These are phyloP conservation scores for Thamnaconus septentrionalis DNA, from an alignment of 2,113 vertebrate genomes.

Conservation along the genomic window DNA sequence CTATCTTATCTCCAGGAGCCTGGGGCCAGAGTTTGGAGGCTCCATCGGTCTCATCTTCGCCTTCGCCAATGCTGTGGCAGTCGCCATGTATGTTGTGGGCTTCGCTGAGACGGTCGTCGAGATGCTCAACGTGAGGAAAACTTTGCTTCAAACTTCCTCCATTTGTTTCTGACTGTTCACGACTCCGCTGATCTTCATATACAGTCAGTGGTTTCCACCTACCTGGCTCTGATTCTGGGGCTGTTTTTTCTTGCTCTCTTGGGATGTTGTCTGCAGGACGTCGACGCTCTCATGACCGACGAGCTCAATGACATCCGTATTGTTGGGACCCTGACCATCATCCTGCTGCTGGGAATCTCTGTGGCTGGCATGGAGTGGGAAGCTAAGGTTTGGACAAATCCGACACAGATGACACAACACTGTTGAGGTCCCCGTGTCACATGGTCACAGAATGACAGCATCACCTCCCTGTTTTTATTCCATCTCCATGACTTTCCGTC, in stretches of 20 bases:
- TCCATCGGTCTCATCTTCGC: slow-evolving; percentile 96
- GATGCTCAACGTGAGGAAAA: slow-evolving; percentile 84
- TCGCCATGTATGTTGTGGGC: slow-evolving; percentile 98
- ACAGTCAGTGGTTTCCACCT: no score
- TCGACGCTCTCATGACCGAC: slow-evolving; percentile 88
- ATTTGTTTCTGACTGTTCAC: no score
- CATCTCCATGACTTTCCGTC: background rate
- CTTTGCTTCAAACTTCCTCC: accelerated
- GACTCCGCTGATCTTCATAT: no score
- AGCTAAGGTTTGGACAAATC: slow-evolving; percentile 82
- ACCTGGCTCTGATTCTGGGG: no score
- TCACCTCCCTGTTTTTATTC: background rate
- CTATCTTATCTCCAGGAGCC: slow-evolving; percentile 95
- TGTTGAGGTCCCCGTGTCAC: background rate
- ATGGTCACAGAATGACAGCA: background rate
- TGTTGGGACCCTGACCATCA: slow-evolving; percentile 92
- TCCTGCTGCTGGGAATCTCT: slow-evolving; percentile 91
- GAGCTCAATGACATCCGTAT: slow-evolving; percentile 93
- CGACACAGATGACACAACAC: background rate
- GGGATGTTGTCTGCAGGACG: slow-evolving; percentile 77
- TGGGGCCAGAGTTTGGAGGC: slow-evolving; percentile 96
- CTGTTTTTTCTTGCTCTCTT: background rate
- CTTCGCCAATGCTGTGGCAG: slow-evolving; percentile 96
- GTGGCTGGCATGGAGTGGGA: slow-evolving; percentile 99
- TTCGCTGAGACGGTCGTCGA: slow-evolving; percentile 97